Percentiles rank a stretch among this genome's conserved stretches.
Evolutionary conservation across 2,797 vertebrate species (phyloP).

Genomic region (Protonibea diacanthus): DNA sequence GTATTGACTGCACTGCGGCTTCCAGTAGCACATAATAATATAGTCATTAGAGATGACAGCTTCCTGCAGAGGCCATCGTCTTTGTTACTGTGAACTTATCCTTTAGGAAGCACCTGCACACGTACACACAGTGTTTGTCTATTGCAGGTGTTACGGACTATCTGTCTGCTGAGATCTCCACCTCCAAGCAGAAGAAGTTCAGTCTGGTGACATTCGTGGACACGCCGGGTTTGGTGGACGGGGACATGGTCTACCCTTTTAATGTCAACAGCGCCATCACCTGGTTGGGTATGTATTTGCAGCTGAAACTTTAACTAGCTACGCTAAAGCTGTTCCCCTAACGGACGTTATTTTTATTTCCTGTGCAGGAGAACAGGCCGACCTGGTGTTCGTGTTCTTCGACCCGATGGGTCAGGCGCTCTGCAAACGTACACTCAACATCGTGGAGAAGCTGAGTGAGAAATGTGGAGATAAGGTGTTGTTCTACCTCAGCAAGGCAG

Average conservation of each 20-base stretch:
- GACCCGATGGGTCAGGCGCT: conserved; percentile 90
- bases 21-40: conserved; percentile 24
- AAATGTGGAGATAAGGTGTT: conserved; percentile 84
- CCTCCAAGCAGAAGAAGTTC: conserved; percentile 90
- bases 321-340: neutral
- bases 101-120: conserved; percentile 21
- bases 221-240: conserved; percentile 88
- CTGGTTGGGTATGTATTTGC: conserved; percentile 82
- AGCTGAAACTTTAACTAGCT: neutral
- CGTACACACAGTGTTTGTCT: conserved; percentile 52
- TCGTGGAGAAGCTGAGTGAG: conserved; percentile 87
- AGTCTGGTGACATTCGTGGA: conserved; percentile 88
- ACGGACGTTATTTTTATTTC: neutral
- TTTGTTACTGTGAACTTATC: conserved; percentile 15
- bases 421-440: conserved; percentile 89
- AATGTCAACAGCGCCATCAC: conserved; percentile 86
- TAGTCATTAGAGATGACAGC: conserved; percentile 24
- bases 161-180: conserved; percentile 87
- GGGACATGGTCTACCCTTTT: conserved; percentile 89
- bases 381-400: conserved; percentile 88
- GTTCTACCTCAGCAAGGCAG: conserved; percentile 89
- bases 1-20: conserved; percentile 73
- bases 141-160: conserved; percentile 85
- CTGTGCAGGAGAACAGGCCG: conserved; percentile 84
- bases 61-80: conserved; percentile 8